These are phyloP conservation scores for Pseudomyrmex flavicornis DNA, from an alignment of 1,140 invertebrate species.

Conservation along the genomic window DNA sequence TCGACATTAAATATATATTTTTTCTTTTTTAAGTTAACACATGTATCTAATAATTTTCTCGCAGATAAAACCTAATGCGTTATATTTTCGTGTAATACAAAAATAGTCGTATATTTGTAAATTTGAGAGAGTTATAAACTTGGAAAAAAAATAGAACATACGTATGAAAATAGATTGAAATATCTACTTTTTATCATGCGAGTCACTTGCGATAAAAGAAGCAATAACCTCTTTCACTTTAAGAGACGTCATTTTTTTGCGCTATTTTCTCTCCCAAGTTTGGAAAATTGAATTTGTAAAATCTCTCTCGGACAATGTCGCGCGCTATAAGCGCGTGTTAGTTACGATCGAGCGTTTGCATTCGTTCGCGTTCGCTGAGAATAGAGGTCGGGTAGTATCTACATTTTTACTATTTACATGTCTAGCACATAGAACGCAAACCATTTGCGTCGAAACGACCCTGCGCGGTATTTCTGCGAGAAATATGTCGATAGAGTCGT, in stretches of 20 bases:
- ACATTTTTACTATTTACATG: slow-evolving; percentile 63
- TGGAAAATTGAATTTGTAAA: slow-evolving; percentile 47
- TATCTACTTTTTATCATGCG: not conserved
- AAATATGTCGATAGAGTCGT: slow-evolving; percentile 45
- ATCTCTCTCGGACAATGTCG: not conserved
- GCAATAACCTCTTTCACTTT: not conserved
- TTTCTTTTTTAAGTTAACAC: too few species aligned
- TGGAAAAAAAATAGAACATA: too few species aligned
- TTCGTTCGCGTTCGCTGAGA: slow-evolving; percentile 30
- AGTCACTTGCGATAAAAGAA: not conserved
- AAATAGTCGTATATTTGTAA: too few species aligned
- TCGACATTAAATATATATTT: not conserved
- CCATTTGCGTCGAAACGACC: slow-evolving; percentile 33
- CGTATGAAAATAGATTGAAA: not conserved
- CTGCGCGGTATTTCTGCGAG: slow-evolving; percentile 40
- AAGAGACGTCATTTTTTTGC: not conserved
- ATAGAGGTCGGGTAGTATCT: slow-evolving; percentile 1
- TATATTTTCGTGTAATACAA: too few species aligned
- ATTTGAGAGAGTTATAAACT: too few species aligned
- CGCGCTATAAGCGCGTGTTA: slow-evolving; percentile 5
- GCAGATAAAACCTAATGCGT: not conserved
- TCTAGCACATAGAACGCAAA: slow-evolving; percentile 27
- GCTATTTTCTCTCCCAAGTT: not conserved
- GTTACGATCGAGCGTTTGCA: slow-evolving; percentile 38
- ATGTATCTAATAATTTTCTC: not conserved